A percentile compares a stretch with the other conserved stretches of the same genome.
Evolutionary conservation across 2,113 vertebrate species (phyloP).

Genomic region (Mormyrus lacerda): DNA sequence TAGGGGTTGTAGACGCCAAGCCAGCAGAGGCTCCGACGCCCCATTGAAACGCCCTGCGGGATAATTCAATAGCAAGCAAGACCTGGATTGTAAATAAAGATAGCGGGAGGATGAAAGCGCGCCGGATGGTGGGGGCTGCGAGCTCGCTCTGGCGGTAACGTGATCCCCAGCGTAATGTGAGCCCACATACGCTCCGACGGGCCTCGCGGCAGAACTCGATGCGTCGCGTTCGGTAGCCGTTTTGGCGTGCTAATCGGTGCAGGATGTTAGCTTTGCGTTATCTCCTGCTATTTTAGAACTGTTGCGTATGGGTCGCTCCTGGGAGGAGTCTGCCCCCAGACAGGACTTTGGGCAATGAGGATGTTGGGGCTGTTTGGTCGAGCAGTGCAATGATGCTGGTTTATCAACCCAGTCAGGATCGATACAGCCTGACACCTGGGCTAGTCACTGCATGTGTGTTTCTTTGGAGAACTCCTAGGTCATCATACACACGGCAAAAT

Average conservation of each 20-base stretch:
- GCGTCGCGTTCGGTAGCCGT: background rate
- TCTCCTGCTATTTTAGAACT: conserved; percentile 35
- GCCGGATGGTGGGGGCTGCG: background rate
- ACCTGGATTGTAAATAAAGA: conserved; percentile 25
- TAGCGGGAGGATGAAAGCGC: background rate
- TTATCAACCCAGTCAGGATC: background rate
- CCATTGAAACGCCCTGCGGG: conserved; percentile 13
- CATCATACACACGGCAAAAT: background rate
- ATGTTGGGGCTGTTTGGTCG: background rate
- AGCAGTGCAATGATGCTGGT: background rate
- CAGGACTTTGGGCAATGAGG: conserved; percentile 25
- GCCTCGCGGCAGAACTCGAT: background rate
- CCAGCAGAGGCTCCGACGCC: background rate
- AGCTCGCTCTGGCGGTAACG: background rate
- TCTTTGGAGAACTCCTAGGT: background rate
- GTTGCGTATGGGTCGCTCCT: conserved; percentile 26
- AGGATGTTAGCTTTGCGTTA: conserved; percentile 47
- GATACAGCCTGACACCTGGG: background rate
- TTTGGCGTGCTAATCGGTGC: conserved; percentile 46
- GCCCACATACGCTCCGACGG: conserved; percentile 11
- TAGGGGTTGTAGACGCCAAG: background rate
- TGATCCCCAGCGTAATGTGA: background rate
- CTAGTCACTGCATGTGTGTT: background rate
- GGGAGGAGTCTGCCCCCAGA: conserved; percentile 35
- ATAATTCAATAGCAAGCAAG: conserved; percentile 19